Conservation (phyloP, 2,888 invertebrate species). For the Apamea monoglypha region DNA sequence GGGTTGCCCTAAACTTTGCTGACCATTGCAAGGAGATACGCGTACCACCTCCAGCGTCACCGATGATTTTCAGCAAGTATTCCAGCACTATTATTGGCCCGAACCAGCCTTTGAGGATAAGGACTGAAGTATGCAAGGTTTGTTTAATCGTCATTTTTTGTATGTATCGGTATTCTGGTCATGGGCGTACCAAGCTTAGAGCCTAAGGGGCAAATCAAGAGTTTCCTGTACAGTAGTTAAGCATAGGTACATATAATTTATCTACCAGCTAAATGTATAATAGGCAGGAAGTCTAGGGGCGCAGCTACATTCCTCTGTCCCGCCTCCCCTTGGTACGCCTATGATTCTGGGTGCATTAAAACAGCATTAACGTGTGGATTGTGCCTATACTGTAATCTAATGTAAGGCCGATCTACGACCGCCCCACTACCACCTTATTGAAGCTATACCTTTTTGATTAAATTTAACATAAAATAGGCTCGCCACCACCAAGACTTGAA, state of each 20-base stretch:
- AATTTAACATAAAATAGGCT: background rate
- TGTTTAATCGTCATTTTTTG: background rate
- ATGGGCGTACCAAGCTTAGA: background rate
- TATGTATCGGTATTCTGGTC: background rate
- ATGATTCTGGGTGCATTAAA: background rate
- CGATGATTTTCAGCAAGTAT: conserved; percentile 97
- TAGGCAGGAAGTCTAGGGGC: too few species aligned
- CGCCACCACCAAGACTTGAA: background rate
- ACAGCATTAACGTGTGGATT: background rate
- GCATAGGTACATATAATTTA: background rate
- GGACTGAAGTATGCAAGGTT: conserved; percentile 70
- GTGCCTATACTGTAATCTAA: background rate
- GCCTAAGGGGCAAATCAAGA: background rate
- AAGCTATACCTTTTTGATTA: background rate
- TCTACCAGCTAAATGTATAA: too few species aligned
- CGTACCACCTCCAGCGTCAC: conserved; percentile 92
- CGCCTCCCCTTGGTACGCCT: background rate
- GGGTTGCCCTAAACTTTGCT: conserved; percentile 95
- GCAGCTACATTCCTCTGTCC: background rate
- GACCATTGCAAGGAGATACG: conserved; percentile 96
- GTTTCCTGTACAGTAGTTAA: background rate
- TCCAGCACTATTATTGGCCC: conserved; percentile 94
- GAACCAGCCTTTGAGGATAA: conserved; percentile 90
- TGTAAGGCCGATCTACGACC: background rate
- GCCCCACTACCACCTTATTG: background rate